Evolutionary conservation across 2,888 invertebrate species (phyloP).

Genomic region (Dynastes tityus): DNA sequence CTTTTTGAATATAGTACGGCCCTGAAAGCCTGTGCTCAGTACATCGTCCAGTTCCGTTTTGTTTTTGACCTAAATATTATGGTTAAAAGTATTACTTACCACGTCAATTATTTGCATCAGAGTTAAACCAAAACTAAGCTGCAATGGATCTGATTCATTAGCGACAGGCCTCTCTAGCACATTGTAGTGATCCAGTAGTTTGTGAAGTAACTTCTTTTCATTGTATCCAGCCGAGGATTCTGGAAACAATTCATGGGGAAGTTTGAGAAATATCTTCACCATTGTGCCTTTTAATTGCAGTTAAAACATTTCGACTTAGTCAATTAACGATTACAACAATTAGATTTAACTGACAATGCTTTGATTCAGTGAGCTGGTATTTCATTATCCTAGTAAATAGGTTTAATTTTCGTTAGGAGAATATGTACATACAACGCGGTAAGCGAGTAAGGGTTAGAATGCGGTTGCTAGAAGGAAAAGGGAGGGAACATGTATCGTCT

Average conservation of each 20-base stretch:
- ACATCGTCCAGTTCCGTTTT: no score
- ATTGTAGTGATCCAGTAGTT: slow-evolving; percentile 94
- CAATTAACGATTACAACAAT: slow-evolving; percentile 31
- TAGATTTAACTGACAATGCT: slow-evolving; percentile 35
- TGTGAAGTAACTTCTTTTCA: slow-evolving; percentile 93
- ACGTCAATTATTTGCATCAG: slow-evolving; percentile 98
- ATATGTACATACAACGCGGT: not conserved
- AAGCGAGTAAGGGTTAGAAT: not conserved
- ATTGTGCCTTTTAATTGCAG: slow-evolving; percentile 8
- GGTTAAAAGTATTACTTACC: slow-evolving; percentile 76
- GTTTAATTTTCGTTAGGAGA: slow-evolving; percentile 7
- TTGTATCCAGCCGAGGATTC: slow-evolving; percentile 90
- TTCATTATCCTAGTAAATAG: slow-evolving; percentile 36
- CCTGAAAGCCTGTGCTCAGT: no score
- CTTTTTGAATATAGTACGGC: no score
- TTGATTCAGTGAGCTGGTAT: slow-evolving; percentile 17
- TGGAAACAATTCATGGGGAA: slow-evolving; percentile 67
- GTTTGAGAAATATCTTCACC: not conserved
- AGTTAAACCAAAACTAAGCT: slow-evolving; percentile 96
- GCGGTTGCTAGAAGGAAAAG: not conserved
- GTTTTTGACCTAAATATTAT: not conserved
- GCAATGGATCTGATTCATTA: slow-evolving; percentile 96
- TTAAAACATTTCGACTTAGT: slow-evolving; percentile 4
- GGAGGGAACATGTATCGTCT: slow-evolving; percentile 6
- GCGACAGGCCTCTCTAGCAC: slow-evolving; percentile 94